phyloP scores from a whole-genome alignment of 2,797 vertebrate species.

The Mormyrus hasselquistii region DNA sequence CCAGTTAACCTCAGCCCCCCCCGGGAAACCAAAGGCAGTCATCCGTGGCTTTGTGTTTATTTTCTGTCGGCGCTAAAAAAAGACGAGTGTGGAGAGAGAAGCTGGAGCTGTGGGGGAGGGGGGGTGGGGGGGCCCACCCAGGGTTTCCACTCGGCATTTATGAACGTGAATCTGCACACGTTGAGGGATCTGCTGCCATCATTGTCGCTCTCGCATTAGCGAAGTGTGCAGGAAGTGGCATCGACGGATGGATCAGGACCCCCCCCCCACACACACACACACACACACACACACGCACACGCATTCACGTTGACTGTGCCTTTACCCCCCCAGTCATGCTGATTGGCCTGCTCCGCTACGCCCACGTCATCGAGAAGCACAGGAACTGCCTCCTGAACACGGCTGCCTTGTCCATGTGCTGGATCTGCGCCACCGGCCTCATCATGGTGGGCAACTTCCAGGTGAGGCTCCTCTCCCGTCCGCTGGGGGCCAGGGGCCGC shows the following conservation, averaged over 20 bases:
- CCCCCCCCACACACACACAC: background rate
- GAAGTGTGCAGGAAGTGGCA: background rate
- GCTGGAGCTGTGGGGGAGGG: background rate
- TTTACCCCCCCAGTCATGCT: conserved; percentile 62
- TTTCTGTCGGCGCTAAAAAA: background rate
- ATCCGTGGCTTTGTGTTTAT: conserved; percentile 22
- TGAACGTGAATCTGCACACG: background rate
- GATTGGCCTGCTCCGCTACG: conserved; percentile 76
- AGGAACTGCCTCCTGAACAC: conserved; percentile 80
- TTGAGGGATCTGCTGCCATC: background rate
- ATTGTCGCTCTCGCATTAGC: background rate
- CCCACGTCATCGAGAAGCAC: conserved; percentile 75
- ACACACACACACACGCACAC: too few relatives aligned
- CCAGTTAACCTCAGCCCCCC: background rate
- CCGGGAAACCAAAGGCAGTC: background rate
- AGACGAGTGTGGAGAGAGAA: background rate
- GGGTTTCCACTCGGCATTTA: background rate
- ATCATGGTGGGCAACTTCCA: conserved; percentile 87
- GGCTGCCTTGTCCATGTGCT: conserved; percentile 70
- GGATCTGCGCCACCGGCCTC: conserved; percentile 81
- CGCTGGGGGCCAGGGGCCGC: background rate
- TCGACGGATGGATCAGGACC: background rate
- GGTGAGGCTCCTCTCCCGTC: conserved; percentile 49
- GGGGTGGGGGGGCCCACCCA: background rate
- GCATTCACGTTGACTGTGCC: background rate